Base-by-base conservation (phyloP, 2,888 invertebrate species). In the Tetragonula carbonaria region DNA sequence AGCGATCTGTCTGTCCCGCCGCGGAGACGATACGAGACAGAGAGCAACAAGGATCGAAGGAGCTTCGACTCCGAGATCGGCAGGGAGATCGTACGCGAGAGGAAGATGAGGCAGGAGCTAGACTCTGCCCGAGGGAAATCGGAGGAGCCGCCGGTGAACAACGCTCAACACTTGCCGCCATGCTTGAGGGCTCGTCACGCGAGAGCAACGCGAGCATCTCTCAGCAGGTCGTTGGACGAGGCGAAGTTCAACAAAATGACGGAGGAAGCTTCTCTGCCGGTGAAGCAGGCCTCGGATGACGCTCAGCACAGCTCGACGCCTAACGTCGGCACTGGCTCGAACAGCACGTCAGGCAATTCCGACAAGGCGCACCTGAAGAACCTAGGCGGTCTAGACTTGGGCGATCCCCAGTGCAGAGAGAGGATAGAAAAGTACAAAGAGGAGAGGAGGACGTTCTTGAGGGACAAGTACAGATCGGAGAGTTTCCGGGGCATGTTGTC, bases 341-440 rank as follows among this genome's bases (percentile, higher is more conserved):
- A 89, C 59, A 85, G 79, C 5, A 90, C 92, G 0, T 79, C 89
- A 1, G 86, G 85, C 51, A 87, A 85, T 51, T 82, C 91, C 11
- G 94, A 94, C 0, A 91, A 92, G 45, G 76, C 88, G 0, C 86
- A 91, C 3, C 86, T 92, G 21, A 92, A 91, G 33, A 94, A 93
- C 81, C 90, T 94, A 1, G 93, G 93, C 0, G 94, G 94, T 1
- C 71, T 94, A 21, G 94, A 94, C 71, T 87, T 94, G 53, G 94
- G 94, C 5, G 94, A 94, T 80, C 94, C 94, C 2, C 92, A 93
- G 38, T 93, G 94, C 91, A 95, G 98, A 70, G 98, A 98, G 92
- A 95, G 98, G 68, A 98, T 98, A 87, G 98, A 98, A 94, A 97
- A 97, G 93, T 98, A 98, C 93, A 98, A 98, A 95, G 98, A 98